These are phyloP conservation scores for Margarornis squamiger DNA, from an alignment of 2,797 vertebrate genomes.

Conservation along the genomic window DNA sequence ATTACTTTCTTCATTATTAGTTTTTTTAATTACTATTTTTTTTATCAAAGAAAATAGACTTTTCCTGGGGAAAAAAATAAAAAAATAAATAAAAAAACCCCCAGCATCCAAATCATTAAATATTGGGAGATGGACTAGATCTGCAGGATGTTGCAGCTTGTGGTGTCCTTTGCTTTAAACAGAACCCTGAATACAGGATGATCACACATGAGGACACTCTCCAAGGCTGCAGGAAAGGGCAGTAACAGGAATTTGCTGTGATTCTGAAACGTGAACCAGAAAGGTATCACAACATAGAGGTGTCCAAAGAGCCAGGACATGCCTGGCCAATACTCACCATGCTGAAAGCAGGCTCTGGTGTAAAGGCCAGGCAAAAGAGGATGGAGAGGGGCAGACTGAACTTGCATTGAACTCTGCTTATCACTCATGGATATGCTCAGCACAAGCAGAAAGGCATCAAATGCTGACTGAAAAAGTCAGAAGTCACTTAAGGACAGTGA, in stretches of 20 bases:
- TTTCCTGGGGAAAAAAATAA: neutral
- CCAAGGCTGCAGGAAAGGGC: neutral
- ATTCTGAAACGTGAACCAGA: neutral
- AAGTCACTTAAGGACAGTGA: conserved; percentile 19
- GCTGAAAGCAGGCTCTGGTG: neutral
- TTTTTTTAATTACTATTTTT: neutral
- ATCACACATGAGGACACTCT: neutral
- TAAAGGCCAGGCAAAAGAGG: neutral
- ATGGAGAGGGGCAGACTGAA: neutral
- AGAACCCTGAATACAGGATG: neutral
- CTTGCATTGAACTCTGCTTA: neutral
- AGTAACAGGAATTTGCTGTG: neutral
- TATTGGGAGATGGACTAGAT: neutral
- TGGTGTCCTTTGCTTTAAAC: neutral
- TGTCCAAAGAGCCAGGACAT: neutral
- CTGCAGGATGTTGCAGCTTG: too few relatives aligned
- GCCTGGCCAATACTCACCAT: rapidly evolving
- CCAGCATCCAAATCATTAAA: neutral
- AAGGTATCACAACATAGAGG: neutral
- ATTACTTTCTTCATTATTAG: neutral
- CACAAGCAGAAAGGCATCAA: neutral
- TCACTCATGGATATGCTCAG: neutral
- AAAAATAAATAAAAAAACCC: neutral
- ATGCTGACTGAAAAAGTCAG: neutral
- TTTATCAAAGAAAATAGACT: neutral